Conservation (phyloP, 2,888 invertebrate genomes). For the Blera fallax region DNA sequence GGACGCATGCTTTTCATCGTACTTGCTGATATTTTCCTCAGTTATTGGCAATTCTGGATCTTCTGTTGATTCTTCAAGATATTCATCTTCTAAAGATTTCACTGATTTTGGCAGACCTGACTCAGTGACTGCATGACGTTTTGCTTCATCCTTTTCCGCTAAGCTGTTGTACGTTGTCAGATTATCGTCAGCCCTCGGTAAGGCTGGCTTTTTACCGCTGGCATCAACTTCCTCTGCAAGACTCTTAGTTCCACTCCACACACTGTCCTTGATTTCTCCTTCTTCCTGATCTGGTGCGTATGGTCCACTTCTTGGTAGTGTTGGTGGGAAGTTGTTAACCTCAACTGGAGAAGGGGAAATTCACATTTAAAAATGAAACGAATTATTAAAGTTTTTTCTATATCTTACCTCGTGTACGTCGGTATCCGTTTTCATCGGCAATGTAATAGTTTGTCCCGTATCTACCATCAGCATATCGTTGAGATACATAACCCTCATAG, state of each 20-base stretch:
- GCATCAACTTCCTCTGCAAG: background rate
- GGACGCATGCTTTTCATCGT: too few species aligned
- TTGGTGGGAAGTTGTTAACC: slow-evolving; percentile 21
- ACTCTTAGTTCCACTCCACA: too few species aligned
- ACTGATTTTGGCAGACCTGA: background rate
- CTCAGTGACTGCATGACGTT: background rate
- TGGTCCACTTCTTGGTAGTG: slow-evolving; percentile 15
- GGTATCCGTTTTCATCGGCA: slow-evolving; percentile 65
- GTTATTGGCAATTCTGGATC: background rate
- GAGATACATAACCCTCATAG: slow-evolving; percentile 47
- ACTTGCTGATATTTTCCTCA: background rate
- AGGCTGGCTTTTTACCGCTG: too few species aligned
- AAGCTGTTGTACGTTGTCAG: background rate
- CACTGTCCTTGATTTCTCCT: too few species aligned
- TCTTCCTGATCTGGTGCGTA: slow-evolving; percentile 1
- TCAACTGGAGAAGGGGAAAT: slow-evolving; percentile 8
- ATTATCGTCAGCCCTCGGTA: background rate
- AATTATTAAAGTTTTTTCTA: too few species aligned
- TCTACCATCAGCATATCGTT: slow-evolving; percentile 43
- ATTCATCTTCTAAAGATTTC: background rate
- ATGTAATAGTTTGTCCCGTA: slow-evolving; percentile 55
- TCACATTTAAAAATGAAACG: background rate
- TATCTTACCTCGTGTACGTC: slow-evolving; percentile 40
- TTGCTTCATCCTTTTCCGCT: background rate
- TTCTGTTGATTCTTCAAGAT: background rate